Conservation (phyloP, 2,888 invertebrate species). For the Cerastis leucographa region DNA sequence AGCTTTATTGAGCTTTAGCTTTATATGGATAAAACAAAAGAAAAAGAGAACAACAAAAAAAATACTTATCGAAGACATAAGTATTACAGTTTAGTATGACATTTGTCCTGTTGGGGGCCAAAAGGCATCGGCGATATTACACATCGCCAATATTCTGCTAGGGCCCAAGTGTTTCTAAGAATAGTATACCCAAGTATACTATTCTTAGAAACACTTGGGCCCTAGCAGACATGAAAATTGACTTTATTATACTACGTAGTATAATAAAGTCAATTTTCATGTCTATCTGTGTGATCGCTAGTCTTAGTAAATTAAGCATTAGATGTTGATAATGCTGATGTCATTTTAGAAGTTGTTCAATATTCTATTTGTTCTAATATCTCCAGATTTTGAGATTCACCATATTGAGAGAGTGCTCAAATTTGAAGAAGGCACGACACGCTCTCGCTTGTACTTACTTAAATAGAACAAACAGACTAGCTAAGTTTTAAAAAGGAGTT, state of each 20-base stretch:
- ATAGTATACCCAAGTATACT: no score
- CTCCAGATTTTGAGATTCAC: background rate
- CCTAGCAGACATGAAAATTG: background rate
- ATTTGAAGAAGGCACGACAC: background rate
- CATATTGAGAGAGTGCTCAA: background rate
- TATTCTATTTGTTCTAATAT: background rate
- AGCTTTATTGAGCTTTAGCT: no score
- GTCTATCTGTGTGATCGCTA: background rate
- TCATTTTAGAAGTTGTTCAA: background rate
- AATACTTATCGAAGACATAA: no score
- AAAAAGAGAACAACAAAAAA: no score
- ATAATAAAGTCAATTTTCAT: background rate
- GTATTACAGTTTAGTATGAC: no score
- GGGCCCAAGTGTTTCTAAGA: no score
- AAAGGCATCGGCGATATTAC: no score
- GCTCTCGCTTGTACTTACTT: background rate
- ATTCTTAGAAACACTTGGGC: no score
- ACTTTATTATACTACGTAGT: background rate
- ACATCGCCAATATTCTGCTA: no score
- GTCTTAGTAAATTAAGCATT: no score
- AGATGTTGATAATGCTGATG: background rate
- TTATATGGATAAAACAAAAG: background rate
- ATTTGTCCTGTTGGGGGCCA: no score
- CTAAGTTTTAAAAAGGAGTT: background rate
- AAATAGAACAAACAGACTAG: conserved; percentile 6